Percentiles rank a stretch among this genome's conserved stretches.
phyloP scores from a whole-genome alignment of 2,888 invertebrate species.

The Tetramorium bicarinatum region DNA sequence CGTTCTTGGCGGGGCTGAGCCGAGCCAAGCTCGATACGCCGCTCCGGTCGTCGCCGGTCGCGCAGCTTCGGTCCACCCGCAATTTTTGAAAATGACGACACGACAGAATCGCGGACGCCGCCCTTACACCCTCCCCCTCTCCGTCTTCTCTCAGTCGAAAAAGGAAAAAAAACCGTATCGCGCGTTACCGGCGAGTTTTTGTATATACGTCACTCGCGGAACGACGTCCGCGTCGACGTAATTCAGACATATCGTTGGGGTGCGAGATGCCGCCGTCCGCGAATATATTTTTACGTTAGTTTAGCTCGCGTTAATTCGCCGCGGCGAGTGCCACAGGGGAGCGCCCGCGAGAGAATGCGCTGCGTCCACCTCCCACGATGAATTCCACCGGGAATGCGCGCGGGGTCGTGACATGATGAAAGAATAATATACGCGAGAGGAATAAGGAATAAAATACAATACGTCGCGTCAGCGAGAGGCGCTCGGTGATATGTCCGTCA shows the following conservation, averaged over 20 bases:
- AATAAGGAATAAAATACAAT: conserved; percentile 33
- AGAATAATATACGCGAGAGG: conserved; percentile 35
- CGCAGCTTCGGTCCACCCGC: background rate
- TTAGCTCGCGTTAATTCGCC: conserved; percentile 50
- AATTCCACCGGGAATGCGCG: conserved; percentile 27
- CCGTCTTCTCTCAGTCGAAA: background rate
- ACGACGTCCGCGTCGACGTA: conserved; percentile 48
- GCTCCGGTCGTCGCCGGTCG: no score
- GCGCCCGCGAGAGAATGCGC: background rate
- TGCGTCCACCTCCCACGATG: conserved; percentile 23
- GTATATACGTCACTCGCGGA: conserved; percentile 45
- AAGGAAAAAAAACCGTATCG: conserved; percentile 22
- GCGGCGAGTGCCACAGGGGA: conserved; percentile 16
- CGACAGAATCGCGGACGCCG: background rate
- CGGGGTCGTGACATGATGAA: conserved; percentile 37
- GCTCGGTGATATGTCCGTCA: conserved; percentile 10
- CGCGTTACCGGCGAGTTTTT: conserved; percentile 24
- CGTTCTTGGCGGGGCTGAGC: conserved; percentile 38
- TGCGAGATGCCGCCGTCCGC: conserved; percentile 23
- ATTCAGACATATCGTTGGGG: conserved; percentile 50
- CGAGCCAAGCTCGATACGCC: conserved; percentile 13
- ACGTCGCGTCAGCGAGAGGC: background rate
- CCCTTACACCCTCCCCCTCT: background rate
- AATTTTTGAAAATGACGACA: conserved; percentile 4
- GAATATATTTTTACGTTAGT: conserved; percentile 57